phyloP scores from a whole-genome alignment of 2,797 vertebrate genomes.

The Mastacembelus armatus region DNA sequence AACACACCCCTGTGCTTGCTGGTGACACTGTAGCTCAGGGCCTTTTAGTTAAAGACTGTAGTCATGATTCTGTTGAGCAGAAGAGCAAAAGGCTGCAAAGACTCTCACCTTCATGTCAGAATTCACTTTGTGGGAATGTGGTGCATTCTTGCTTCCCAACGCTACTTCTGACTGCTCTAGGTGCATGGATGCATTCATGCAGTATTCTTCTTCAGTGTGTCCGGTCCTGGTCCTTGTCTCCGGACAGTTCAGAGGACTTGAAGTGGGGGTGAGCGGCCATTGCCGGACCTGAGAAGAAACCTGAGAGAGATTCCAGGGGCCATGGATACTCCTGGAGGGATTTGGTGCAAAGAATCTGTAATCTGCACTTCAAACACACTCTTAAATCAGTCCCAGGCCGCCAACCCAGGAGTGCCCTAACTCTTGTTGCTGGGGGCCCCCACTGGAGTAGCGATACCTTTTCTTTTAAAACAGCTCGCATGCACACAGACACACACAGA shows the following conservation, averaged over 20 bases:
- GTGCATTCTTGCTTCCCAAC: slow-evolving; percentile 58
- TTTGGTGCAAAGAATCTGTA: slow-evolving; percentile 89
- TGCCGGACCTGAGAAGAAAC: slow-evolving; percentile 80
- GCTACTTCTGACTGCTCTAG: slow-evolving; percentile 59
- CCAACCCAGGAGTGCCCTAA: slow-evolving; percentile 84
- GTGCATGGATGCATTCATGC: neutral
- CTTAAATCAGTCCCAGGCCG: slow-evolving; percentile 90
- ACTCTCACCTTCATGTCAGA: slow-evolving; percentile 82
- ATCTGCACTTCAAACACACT: slow-evolving; percentile 89
- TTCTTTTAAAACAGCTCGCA: slow-evolving; percentile 79
- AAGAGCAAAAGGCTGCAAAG: no score
- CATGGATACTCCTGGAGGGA: slow-evolving; percentile 89
- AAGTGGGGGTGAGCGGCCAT: slow-evolving; percentile 73
- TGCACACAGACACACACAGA: slow-evolving; percentile 41
- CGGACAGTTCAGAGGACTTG: slow-evolving; percentile 67
- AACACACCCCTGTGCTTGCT: slow-evolving; percentile 58
- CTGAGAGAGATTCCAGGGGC: slow-evolving; percentile 88
- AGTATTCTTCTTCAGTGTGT: slow-evolving; percentile 16
- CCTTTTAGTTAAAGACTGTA: slow-evolving; percentile 56
- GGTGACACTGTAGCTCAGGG: slow-evolving; percentile 58
- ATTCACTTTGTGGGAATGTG: slow-evolving; percentile 74
- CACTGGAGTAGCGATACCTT: slow-evolving; percentile 79
- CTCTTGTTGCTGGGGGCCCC: slow-evolving; percentile 85
- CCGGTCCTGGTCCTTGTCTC: slow-evolving; percentile 47
- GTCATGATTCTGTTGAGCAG: slow-evolving; percentile 53